Percentiles rank a stretch among this genome's conserved stretches.
phyloP scores from a whole-genome alignment of 2,113 vertebrate species.

The Neopipo cinnamomea region DNA sequence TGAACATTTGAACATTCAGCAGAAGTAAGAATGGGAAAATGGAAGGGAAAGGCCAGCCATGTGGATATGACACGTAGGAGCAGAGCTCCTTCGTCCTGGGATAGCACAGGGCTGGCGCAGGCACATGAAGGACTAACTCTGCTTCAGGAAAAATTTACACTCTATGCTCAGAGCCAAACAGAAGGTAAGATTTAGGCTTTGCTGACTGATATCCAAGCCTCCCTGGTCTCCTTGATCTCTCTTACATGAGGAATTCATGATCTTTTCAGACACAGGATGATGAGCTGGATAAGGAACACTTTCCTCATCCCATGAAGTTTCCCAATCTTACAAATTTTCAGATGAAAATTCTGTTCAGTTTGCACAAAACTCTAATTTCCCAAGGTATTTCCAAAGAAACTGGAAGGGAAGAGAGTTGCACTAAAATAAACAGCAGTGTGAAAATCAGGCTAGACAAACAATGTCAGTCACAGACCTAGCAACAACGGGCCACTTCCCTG shows the following conservation, averaged over 20 bases:
- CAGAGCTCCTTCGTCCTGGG: not conserved
- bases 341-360: not conserved
- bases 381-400: not conserved
- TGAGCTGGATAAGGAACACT: not conserved
- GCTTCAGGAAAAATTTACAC: not conserved
- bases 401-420: not conserved
- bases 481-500: slow-evolving; percentile 26
- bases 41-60: not conserved
- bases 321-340: not conserved
- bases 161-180: not conserved
- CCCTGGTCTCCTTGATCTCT: not conserved
- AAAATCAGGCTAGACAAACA: not conserved
- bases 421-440: not conserved
- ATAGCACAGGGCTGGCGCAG: not conserved
- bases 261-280: not conserved
- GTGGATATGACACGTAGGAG: not conserved
- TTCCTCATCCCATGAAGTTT: not conserved
- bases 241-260: not conserved
- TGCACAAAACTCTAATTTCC: not conserved
- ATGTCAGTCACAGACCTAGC: not conserved
- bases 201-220: not conserved
- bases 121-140: not conserved
- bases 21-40: not conserved
- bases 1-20: not conserved
- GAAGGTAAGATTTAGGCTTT: not conserved